Conservation (phyloP, 2,113 vertebrate species). For the Tor tambroides region DNA sequence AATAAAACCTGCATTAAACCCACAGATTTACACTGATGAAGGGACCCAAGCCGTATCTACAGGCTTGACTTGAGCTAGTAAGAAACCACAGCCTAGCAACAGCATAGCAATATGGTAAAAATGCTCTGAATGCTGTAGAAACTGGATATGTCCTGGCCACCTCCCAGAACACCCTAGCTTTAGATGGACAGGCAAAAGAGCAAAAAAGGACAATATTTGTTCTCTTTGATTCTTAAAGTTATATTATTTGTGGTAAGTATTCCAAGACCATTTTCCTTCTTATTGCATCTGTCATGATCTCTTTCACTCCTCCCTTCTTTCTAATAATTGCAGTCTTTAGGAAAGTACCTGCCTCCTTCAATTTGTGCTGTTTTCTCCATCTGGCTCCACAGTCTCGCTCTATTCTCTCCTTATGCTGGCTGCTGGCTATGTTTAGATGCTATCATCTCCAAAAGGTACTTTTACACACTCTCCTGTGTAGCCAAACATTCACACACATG, state of each 20-base stretch:
- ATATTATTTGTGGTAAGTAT: neutral
- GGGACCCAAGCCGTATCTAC: neutral
- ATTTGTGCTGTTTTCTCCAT: neutral
- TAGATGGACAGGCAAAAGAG: neutral
- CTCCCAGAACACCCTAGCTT: neutral
- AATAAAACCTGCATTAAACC: neutral
- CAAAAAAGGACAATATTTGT: neutral
- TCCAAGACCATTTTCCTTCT: neutral
- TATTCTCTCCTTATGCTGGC: neutral
- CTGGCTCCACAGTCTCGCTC: neutral
- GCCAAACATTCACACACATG: constrained; percentile 4
- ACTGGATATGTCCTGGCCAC: neutral
- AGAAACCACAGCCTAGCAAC: neutral
- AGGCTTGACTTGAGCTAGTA: neutral
- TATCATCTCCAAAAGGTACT: constrained; percentile 14
- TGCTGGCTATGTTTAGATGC: constrained; percentile 23
- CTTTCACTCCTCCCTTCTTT: neutral
- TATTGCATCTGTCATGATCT: neutral
- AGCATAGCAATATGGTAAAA: neutral
- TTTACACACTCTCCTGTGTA: neutral
- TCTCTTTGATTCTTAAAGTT: neutral
- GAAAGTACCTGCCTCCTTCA: neutral
- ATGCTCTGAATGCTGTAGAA: neutral
- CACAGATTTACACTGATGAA: neutral
- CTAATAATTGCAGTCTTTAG: neutral